Conservation (phyloP, 2,797 vertebrate species). For the Spinus olivaceus region DNA sequence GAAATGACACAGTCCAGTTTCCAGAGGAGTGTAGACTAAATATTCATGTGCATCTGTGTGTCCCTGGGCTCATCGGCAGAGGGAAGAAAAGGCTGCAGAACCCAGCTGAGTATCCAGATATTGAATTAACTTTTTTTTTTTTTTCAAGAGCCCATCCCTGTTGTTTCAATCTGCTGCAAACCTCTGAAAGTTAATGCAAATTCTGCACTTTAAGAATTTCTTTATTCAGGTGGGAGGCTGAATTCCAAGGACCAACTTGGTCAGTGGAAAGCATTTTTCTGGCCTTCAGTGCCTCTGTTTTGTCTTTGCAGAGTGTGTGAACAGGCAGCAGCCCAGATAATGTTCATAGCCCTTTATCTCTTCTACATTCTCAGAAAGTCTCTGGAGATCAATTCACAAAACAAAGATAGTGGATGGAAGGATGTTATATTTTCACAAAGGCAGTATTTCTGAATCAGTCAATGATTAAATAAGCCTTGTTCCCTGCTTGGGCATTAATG, state of each 20-base stretch:
- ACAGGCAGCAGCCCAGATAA: neutral
- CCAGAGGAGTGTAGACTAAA: neutral
- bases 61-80: neutral
- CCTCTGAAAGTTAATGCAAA: neutral
- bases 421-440: neutral
- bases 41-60: accelerated
- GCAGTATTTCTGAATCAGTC: neutral
- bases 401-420: neutral
- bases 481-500: neutral
- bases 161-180: neutral
- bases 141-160: neutral
- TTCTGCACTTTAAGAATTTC: neutral
- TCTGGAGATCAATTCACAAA: neutral
- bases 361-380: neutral
- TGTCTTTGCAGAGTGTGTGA: neutral
- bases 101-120: neutral
- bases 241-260: neutral
- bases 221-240: neutral
- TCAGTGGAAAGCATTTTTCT: neutral
- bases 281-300: accelerated
- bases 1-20: neutral
- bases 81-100: neutral
- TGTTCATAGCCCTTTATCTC: neutral
- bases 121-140: neutral
- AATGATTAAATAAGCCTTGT: neutral